Evolutionary conservation across 2,888 invertebrate genomes (phyloP).

Genomic region (Spodoptera exigua): DNA sequence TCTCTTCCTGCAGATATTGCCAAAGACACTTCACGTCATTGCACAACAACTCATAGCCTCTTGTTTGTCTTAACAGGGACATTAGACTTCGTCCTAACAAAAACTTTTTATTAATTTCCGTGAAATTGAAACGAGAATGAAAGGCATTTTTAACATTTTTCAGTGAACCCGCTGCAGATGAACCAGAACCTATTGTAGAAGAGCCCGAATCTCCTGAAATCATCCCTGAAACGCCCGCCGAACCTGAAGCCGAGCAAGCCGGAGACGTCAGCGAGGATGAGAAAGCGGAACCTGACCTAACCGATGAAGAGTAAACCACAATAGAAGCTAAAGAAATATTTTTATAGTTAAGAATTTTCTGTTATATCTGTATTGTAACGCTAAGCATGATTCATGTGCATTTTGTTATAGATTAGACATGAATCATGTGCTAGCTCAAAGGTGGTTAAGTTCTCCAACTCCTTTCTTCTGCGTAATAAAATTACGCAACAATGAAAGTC

Average conservation of each 20-base stretch:
- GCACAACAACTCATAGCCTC: too few relatives aligned
- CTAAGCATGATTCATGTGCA: conserved; percentile 76
- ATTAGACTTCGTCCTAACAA: too few relatives aligned
- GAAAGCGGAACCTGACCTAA: conserved; percentile 85
- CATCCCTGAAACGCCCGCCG: conserved; percentile 68
- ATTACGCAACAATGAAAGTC: conserved; percentile 78
- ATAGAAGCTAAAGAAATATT: conserved; percentile 47
- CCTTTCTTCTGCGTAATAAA: conserved; percentile 80
- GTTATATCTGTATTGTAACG: conserved; percentile 52
- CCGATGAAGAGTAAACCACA: conserved; percentile 84
- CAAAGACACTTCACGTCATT: too few relatives aligned
- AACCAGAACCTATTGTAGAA: conserved; percentile 83
- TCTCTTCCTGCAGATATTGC: too few relatives aligned
- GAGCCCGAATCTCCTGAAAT: conserved; percentile 85
- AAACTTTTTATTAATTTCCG: too few relatives aligned
- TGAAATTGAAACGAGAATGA: too few relatives aligned
- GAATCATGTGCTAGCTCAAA: conserved; percentile 76
- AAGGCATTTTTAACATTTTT: too few relatives aligned
- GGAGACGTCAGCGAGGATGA: conserved; percentile 84
- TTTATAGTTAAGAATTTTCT: conserved; percentile 70
- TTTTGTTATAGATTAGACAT: conserved; percentile 66
- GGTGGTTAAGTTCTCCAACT: conserved; percentile 61
- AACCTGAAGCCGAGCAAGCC: conserved; percentile 66
- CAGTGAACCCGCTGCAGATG: conserved; percentile 78
- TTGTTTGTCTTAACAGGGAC: too few relatives aligned